Evolutionary conservation across 2,797 vertebrate species (phyloP), one percentile per base, ranked within the genome.

Genomic region (Coregonus suidteri): DNA sequence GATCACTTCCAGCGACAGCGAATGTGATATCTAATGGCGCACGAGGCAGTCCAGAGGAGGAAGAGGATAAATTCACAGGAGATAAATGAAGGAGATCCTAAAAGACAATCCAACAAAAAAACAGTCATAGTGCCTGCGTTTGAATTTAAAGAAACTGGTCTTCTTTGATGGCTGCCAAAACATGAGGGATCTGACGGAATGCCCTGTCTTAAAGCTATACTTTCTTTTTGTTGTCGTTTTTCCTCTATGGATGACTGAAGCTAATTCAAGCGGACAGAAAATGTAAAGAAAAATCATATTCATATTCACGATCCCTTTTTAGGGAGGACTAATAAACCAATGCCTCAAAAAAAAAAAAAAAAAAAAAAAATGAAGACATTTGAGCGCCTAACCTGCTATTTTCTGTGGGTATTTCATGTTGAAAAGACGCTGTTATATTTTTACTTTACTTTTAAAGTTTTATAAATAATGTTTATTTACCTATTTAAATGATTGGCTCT

Each of bases 1-100:
- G 93, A 98, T 99, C 96, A 98, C 97, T 87, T 99, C 97, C 91
- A 98, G 97, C 93, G 98, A 99, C 95, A 99, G 97, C 91, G 98
- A 99, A 95, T 97, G 97, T 94, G 97, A 99, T 94, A 97, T 98
- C 94, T 98, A 94, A 98, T 81, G 90, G 94, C 81, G 75, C 81
- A 79, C 18, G 79, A 73, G 18, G 74, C 34, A 59, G 71, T 88
- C n/a, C 3, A 82, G 71, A 77, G 77, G 71, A 77, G 77, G 74
- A 83, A 76, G 82, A 89, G 79, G 84, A 89, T 70, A 85, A 81
- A 77, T 76, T 37, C 82, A 72, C 82, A 82, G 71, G 85, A 87
- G 77, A 81, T 83, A 82, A 79, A 82, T 64, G 69, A 81, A 76
- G 79, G 87, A 89, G 79, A 73, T 84, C 82, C 88, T 85, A 84